A percentile compares a stretch with the other conserved stretches of the same genome.
phyloP scores from a whole-genome alignment of 2,113 vertebrate species.

The Gila orcuttii region DNA sequence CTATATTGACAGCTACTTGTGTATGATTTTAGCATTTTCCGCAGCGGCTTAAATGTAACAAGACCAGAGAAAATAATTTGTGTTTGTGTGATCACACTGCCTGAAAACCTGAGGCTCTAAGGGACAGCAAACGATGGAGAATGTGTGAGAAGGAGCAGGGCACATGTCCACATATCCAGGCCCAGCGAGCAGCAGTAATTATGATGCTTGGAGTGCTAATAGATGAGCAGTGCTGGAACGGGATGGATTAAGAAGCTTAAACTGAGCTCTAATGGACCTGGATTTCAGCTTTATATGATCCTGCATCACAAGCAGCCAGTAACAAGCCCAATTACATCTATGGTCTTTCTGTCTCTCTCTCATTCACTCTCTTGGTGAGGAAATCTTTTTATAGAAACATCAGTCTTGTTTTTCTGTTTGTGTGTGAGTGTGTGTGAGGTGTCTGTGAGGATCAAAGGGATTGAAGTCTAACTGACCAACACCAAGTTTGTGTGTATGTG shows the following conservation, averaged over 20 bases:
- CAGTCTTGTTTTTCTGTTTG: conserved; percentile 11
- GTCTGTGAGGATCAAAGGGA: conserved; percentile 45
- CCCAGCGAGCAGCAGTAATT: conserved; percentile 54
- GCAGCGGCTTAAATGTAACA: background rate
- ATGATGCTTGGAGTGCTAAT: conserved; percentile 57
- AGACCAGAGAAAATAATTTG: background rate
- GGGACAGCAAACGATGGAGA: background rate
- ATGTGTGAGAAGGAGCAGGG: background rate
- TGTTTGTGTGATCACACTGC: background rate
- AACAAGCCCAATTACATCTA: conserved; percentile 45
- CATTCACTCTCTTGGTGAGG: conserved; percentile 28
- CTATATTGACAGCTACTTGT: background rate
- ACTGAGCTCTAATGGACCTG: conserved; percentile 24
- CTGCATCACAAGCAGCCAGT: conserved; percentile 4
- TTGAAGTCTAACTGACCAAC: conserved; percentile 25
- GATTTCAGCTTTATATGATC: conserved; percentile 43
- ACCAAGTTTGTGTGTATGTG: background rate
- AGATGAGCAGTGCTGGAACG: conserved; percentile 25
- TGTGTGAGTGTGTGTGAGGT: conserved; percentile 20
- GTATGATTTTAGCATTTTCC: background rate
- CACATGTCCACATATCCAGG: conserved; percentile 20
- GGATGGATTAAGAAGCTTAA: conserved; percentile 40
- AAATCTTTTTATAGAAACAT: conserved; percentile 41
- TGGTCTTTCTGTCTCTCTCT: conserved; percentile 2
- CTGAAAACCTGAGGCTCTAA: background rate